phyloP scores from a whole-genome alignment of 2,888 invertebrate genomes.

The Megamerina dolium region DNA sequence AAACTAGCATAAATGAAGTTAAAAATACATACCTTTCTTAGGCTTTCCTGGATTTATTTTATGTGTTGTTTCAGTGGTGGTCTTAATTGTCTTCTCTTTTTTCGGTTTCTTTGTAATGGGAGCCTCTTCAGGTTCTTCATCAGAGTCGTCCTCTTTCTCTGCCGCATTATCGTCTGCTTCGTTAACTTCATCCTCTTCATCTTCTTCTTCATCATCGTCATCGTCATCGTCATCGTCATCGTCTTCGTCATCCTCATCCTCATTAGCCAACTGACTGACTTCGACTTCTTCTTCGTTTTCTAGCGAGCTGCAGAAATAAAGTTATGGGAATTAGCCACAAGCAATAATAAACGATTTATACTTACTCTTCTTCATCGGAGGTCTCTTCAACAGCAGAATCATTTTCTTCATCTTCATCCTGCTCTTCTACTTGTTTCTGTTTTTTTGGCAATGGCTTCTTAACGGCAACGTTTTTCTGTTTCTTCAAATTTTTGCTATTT shows the following conservation, averaged over 20 bases:
- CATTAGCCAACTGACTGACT: conserved; percentile 16
- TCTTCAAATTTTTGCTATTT: conserved; percentile 9
- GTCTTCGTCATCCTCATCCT: conserved; percentile 23
- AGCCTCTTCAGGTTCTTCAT: conserved; percentile 9
- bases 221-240: conserved; percentile 21
- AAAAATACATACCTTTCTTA: no score
- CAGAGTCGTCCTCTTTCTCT: conserved; percentile 7
- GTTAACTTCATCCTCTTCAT: conserved; percentile 15
- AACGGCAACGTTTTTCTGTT: conserved; percentile 12
- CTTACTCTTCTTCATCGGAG: no score
- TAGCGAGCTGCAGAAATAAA: no score
- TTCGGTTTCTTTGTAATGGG: not conserved
- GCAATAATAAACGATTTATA: no score
- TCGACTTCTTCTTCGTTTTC: conserved; percentile 19
- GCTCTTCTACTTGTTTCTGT: conserved; percentile 8
- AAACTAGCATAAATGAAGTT: no score
- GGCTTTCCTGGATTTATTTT: no score
- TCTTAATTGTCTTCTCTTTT: no score
- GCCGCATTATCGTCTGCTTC: conserved; percentile 19
- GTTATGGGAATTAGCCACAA: no score
- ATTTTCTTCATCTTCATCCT: conserved; percentile 21
- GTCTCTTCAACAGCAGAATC: conserved; percentile 5
- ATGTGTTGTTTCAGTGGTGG: no score
- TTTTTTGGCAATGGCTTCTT: conserved; percentile 1
- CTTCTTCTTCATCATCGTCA: conserved; percentile 3